Percentiles rank a stretch among this genome's conserved stretches.
phyloP scores from a whole-genome alignment of 2,888 invertebrate species.

The Andrena fulva region DNA sequence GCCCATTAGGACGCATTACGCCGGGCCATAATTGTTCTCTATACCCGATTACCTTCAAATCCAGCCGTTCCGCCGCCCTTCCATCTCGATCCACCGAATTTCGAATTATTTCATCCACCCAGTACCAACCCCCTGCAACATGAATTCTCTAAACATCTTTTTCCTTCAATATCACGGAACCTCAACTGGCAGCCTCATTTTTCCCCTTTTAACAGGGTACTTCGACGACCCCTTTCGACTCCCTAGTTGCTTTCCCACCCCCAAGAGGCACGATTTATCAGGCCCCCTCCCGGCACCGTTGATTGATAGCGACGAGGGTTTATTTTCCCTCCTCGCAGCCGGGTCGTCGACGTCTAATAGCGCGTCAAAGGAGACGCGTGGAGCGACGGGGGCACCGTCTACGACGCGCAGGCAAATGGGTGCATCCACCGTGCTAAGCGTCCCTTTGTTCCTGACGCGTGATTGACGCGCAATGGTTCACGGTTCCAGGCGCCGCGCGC shows the following conservation, averaged over 20 bases:
- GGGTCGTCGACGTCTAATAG: slow-evolving; percentile 44
- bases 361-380: slow-evolving; percentile 65
- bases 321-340: slow-evolving; percentile 34
- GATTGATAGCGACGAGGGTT: slow-evolving; percentile 39
- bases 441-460: slow-evolving; percentile 71
- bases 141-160: too few species aligned
- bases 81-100: slow-evolving; percentile 4
- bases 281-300: not conserved
- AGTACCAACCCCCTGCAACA: not conserved
- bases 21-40: slow-evolving; percentile 22
- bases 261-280: slow-evolving; percentile 21
- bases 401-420: slow-evolving; percentile 64
- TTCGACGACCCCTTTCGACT: not conserved
- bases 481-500: slow-evolving; percentile 29
- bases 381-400: slow-evolving; percentile 52
- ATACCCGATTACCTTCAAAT: slow-evolving; percentile 49
- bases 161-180: too few species aligned
- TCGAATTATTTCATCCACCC: slow-evolving; percentile 9
- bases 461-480: slow-evolving; percentile 69
- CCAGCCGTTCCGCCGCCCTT: not conserved
- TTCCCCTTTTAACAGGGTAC: not conserved
- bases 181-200: not conserved
- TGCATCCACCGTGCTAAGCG: slow-evolving; percentile 68
- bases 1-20: slow-evolving; percentile 48
- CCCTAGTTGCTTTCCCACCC: not conserved